Base-by-base conservation (phyloP, 2,888 invertebrate species). In the Aphelenchoides bicaudatus region DNA sequence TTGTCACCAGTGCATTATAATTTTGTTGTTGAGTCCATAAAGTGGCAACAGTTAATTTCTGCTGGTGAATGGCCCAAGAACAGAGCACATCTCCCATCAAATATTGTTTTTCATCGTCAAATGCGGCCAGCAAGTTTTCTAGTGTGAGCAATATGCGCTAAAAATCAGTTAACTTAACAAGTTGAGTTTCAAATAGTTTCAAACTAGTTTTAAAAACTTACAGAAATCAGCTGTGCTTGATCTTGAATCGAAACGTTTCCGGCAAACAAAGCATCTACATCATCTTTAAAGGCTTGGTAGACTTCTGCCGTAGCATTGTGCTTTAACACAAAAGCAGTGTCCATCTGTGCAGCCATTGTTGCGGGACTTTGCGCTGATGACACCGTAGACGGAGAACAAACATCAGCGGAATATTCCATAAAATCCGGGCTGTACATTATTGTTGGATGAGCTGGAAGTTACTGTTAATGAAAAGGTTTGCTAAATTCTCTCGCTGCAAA, bases 81-180 rank as follows among this genome's bases (percentile, higher is more conserved):
- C 78, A 63, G 1, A 77, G 66, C 6, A 77, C 74, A 47, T 77
- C 77, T 23, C 72, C 68, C 74, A 77, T 74, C 43, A 77, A 55
- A 59, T 75, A 74, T 51, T 74, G 72, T 50, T 78, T 77, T 58
- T 77, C 77, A 37, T 73, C 73, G 49, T 78, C 77, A 54, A 69
- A 70, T 0, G 69, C 71, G 5, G 62, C 46, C 16, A 70, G 52
- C 25, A 73, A 59, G 4, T 63, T 59, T 31, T 71, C 70, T 8
- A 63, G 65, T 1, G 62, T 67, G 46, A 49, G 47, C 16, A 70
- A 57, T n/a, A 74, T 72, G 54, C 51, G 52, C 59, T 62, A 19
- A 37, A 67, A 67, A n/a, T 10, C 25, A 53, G 25, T 50, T n/a
- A 47, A 19, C 21, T 27, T n/a, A 16, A 57, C 21, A 48, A 51